Percentiles rank a stretch among this genome's conserved stretches.
Evolutionary conservation across 2,797 vertebrate genomes (phyloP).

Genomic region (Fundulus diaphanus): DNA sequence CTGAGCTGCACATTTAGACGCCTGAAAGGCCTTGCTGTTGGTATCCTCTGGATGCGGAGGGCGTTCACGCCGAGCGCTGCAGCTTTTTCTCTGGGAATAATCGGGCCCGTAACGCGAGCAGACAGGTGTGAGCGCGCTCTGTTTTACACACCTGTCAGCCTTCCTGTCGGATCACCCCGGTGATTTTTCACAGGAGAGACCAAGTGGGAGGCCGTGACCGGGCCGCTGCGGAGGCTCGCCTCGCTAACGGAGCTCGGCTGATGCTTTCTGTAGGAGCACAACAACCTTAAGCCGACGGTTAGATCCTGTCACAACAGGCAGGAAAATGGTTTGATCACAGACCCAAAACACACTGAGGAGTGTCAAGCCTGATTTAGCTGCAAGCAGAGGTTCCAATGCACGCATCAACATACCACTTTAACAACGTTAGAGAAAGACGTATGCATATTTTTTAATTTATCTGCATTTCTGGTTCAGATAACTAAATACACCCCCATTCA

Average conservation of each 20-base stretch:
- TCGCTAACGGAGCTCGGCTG: slow-evolving; percentile 36
- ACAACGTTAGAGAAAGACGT: no score
- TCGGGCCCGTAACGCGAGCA: slow-evolving; percentile 55
- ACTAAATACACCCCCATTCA: not conserved
- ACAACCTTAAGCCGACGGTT: slow-evolving; percentile 11
- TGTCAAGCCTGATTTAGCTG: not conserved
- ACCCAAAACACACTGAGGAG: not conserved
- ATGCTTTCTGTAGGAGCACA: slow-evolving; percentile 13
- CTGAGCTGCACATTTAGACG: not conserved
- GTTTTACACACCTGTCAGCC: slow-evolving; percentile 72
- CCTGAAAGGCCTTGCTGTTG: slow-evolving; percentile 17
- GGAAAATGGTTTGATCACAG: not conserved
- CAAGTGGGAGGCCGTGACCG: slow-evolving; percentile 35
- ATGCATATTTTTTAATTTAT: not conserved
- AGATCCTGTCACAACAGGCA: slow-evolving; percentile 4
- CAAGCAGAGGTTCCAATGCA: not conserved
- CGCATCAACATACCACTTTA: no score
- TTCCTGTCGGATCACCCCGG: slow-evolving; percentile 53
- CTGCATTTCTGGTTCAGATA: not conserved
- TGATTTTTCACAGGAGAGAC: slow-evolving; percentile 57
- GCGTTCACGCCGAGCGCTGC: slow-evolving; percentile 35
- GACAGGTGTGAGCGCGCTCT: slow-evolving; percentile 69
- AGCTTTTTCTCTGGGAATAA: slow-evolving; percentile 60
- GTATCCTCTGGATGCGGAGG: slow-evolving; percentile 9
- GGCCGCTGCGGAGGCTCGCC: slow-evolving; percentile 27